Evolutionary conservation across 2,797 vertebrate species (phyloP), one percentile per base, ranked within the genome.

Genomic region (Etheostoma perlongum): DNA sequence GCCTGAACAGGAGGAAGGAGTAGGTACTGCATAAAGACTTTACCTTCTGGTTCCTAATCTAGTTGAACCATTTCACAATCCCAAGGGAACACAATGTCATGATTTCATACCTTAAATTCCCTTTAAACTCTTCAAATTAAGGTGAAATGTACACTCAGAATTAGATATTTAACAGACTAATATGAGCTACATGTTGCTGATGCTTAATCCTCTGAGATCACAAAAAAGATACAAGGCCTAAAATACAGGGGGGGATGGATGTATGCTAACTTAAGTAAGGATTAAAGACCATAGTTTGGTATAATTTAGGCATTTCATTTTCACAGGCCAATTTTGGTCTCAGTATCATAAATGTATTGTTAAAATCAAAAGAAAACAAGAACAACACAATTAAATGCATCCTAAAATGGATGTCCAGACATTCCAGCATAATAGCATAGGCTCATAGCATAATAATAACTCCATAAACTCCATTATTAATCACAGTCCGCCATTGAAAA

Each of bases 11-110:
- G 51, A 75, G 68, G 58, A 66, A 59, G 58, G 62, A 70, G 66
- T 49, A 66, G 62, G 60, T 55, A 54, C 46, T 0, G 27, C 21
- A 67, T 76, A 13, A 81, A 71, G 72, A 87, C 67, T 85, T 85
- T 62, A 74, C 74, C 76, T 77, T 40, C 72, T 84, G 81, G 67
- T 47, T 66, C 66, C 64, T 48, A 59, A 79, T 9, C 48, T 65
- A 64, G 78, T 27, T 27, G 27, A 69, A 42, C 40, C 16, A 46
- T 74, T 70, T 52, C 61, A 57, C 71, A 79, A n/a, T 49, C 19
- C 2, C 1, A 11, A 47, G 13, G 30, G 62, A 33, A 40, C 47
- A 30, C 2, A 54, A 27, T 58, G 10, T 48, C 8, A 53, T 54
- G 0, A 59, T 46, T 23, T 59, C 12, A 64, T 6, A 69, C 15